Evolutionary conservation across 2,888 invertebrate species (phyloP), one percentile per base, ranked within the genome.

Genomic region (Amblyjoppa proteus): DNA sequence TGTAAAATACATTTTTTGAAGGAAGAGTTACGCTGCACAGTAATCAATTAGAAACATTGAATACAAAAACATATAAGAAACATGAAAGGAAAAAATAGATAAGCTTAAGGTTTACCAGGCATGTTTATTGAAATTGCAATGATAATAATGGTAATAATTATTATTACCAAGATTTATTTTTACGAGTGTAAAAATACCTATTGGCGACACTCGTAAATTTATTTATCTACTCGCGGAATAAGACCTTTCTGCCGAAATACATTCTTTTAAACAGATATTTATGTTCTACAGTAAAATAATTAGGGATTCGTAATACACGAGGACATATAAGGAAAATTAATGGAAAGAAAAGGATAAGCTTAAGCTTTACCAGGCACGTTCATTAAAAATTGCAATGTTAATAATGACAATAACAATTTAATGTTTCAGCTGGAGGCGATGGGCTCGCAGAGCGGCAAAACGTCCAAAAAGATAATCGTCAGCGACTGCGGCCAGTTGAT

Each of bases 401-500:
- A 58, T 2, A 34, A 64, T 34, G 34, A 64, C 7, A 34, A 64
- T 7, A n/a, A 34, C n/a, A 56, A 73, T 53, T 75, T 82, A 25
- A 16, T 81, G 53, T 89, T 89, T 77, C 84, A 94, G 94, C 78
- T 98, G 94, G 98, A 98, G 94, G 95, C 95, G 45, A 95, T 96
- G 89, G 98, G 98, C 77, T 96, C 97, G 45, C 97, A 97, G 92
- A 97, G 96, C 90, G 99, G 98, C 88, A 98, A 97, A 94, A 97
- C 98, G 87, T 95, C 95, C 85, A 97, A 97, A 95, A 97, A 97
- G 94, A 97, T 99, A 93, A 95, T 96, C 84, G 96, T 99, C 88
- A 95, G 96, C 86, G 97, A 98, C 92, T 97, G 96, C 95, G 99
- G 99, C 94, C 97, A 98, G 95, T 95, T 98, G 51, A 78, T 83